phyloP scores from a whole-genome alignment of 2,113 vertebrate species.

The Periophthalmus modestus region DNA sequence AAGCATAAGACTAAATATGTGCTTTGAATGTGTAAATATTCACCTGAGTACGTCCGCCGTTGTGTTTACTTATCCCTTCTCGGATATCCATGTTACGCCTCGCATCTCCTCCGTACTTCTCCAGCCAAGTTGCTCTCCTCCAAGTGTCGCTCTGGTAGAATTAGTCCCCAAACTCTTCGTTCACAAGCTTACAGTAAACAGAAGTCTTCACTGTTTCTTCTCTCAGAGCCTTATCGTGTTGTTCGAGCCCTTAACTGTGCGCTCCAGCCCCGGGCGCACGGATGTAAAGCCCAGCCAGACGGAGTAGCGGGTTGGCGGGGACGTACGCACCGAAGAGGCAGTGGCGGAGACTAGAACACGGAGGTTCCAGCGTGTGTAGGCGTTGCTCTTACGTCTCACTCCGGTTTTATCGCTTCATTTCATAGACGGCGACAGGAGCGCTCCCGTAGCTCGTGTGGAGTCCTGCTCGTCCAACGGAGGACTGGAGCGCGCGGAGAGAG shows the following conservation, averaged over 20 bases:
- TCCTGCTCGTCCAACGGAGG: constrained; percentile 22
- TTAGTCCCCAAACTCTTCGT: constrained; percentile 27
- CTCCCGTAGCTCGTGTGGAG: constrained; percentile 1
- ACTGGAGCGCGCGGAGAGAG: constrained; percentile 22
- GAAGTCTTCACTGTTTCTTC: neutral
- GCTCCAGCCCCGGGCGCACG: too few relatives aligned
- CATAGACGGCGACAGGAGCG: neutral
- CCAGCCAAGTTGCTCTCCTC: constrained; percentile 41
- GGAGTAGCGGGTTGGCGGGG: constrained; percentile 1
- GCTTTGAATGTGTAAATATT: neutral
- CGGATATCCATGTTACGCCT: constrained; percentile 65
- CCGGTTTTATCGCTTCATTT: neutral
- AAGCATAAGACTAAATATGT: neutral
- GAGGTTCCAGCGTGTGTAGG: neutral
- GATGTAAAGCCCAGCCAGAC: constrained; percentile 9
- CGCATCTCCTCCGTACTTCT: constrained; percentile 50
- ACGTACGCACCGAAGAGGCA: neutral
- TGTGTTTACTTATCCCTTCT: constrained; percentile 41
- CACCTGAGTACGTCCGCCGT: constrained; percentile 50
- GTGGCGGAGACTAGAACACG: neutral
- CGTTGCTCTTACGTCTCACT: neutral
- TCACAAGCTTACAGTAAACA: neutral
- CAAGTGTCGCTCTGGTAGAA: constrained; percentile 36
- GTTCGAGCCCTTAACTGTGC: neutral
- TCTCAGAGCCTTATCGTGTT: too few relatives aligned